Conservation (phyloP, 2,888 invertebrate species). For the Bruchidius siliquastri region DNA sequence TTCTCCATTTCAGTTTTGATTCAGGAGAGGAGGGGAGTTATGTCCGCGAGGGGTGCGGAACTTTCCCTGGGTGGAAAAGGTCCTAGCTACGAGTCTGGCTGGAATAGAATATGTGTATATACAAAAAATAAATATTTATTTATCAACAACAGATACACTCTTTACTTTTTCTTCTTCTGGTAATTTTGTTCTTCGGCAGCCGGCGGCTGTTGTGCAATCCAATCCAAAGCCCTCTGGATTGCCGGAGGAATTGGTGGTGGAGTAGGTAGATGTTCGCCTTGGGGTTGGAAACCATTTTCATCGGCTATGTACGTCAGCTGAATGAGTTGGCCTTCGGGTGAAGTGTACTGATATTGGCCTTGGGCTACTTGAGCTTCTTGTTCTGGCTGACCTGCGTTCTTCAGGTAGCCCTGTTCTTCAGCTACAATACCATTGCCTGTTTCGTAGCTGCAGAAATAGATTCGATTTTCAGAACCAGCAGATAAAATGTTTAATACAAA, state of each 20-base stretch:
- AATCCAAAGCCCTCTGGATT: constrained; percentile 63
- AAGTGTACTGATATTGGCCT: constrained; percentile 27
- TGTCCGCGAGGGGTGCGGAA: too few species aligned
- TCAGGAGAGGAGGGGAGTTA: too few species aligned
- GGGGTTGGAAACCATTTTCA: constrained; percentile 65
- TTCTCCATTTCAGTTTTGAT: too few species aligned
- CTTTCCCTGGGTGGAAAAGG: too few species aligned
- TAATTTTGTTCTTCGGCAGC: constrained; percentile 51
- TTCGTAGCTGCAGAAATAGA: constrained; percentile 41
- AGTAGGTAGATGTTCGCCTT: constrained; percentile 71
- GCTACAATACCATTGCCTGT: constrained; percentile 53
- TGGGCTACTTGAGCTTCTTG: constrained; percentile 33
- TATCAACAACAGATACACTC: not conserved
- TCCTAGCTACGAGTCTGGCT: not conserved
- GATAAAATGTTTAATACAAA: too few species aligned
- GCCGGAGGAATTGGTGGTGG: constrained; percentile 74
- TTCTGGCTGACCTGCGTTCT: constrained; percentile 24
- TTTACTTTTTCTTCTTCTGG: constrained; percentile 1
- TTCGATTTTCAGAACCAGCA: not conserved
- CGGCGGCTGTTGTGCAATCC: constrained; percentile 55
- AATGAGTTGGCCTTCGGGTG: constrained; percentile 38
- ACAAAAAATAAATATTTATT: constrained; percentile 1
- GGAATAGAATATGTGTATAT: not conserved
- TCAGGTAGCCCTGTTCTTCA: constrained; percentile 40
- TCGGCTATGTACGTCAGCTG: constrained; percentile 59